Base-by-base conservation (phyloP, 2,888 invertebrate species). In the Bibio marci region DNA sequence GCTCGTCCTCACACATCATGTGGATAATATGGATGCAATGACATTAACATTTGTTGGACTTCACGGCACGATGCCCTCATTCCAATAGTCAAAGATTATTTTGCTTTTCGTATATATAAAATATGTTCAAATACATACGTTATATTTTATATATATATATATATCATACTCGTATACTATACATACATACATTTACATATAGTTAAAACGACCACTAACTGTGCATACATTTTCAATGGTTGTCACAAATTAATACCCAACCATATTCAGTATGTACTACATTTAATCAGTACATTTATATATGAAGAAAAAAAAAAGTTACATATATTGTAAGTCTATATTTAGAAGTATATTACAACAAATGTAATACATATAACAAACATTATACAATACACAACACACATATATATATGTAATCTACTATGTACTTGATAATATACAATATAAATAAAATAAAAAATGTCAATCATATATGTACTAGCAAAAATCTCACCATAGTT, bases 31-130 rank as follows among this genome's bases (percentile, higher is more conserved):
- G n/a, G n/a, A n/a, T 22, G 22, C 4, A 18, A 33, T 19, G 33
- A 18, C 19, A 33, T 33, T 33, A 33, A 19, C 33, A 33, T 33
- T 33, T 33, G 19, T 33, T 33, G 33, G 33, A 33, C 33, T 33
- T 33, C 33, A 33, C 19, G 33, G 18, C 33, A 33, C 33, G 19
- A 12, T 18, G 33, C 33, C 33, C 33, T 18, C 18, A 33, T 33
- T 18, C 33, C 19, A 18, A 33, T 33, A 33, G 18, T 33, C 33
- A 33, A 33, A 33, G 33, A 33, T 33, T 33, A 33, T 33, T 33
- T 33, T 18, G 33, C 33, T 33, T 33, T 33, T 11, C 33, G 18
- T 18, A 4, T 18, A 22, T 22, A 22, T n/a, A n/a, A n/a, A n/a
- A n/a, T n/a, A n/a, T n/a, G n/a, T n/a, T n/a, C n/a, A n/a, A n/a